These are phyloP conservation scores for Ceyx cyanopectus DNA, from an alignment of 2,113 vertebrate species.

Conservation along the genomic window DNA sequence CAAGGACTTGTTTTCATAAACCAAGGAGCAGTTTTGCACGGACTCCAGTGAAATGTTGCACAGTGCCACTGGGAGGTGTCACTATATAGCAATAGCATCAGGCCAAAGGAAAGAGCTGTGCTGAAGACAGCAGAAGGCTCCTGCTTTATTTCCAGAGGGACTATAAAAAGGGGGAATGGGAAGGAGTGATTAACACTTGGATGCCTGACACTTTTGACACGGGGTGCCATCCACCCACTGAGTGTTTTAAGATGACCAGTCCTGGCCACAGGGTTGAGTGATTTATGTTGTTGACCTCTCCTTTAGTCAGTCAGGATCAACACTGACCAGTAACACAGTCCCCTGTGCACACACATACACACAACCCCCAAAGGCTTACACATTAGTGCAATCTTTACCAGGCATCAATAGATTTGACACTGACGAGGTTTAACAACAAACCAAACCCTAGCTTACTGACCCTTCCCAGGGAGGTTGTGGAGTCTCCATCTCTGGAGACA, in stretches of 20 bases:
- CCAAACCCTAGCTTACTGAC: background rate
- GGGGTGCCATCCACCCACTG: background rate
- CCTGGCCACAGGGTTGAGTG: background rate
- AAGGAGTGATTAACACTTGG: background rate
- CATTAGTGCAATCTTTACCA: background rate
- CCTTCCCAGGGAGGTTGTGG: background rate
- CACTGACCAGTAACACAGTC: background rate
- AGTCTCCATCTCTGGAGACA: background rate
- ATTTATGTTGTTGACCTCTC: background rate
- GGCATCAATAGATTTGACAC: slow-evolving; percentile 1
- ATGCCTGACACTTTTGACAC: background rate
- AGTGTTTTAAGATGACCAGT: background rate
- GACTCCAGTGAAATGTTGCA: slow-evolving; percentile 49
- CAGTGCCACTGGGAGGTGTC: slow-evolving; percentile 63
- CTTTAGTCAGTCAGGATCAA: background rate
- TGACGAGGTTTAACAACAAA: slow-evolving; percentile 30
- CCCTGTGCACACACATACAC: background rate
- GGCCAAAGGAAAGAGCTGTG: background rate
- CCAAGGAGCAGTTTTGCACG: background rate
- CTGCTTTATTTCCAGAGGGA: background rate
- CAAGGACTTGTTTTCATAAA: background rate
- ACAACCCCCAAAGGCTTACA: background rate
- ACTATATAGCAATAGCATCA: background rate
- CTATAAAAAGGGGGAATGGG: background rate
- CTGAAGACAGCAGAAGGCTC: background rate